Percentiles rank a stretch among this genome's conserved stretches.
Evolutionary conservation across 2,797 vertebrate species (phyloP).

Genomic region (Falco rusticolus): DNA sequence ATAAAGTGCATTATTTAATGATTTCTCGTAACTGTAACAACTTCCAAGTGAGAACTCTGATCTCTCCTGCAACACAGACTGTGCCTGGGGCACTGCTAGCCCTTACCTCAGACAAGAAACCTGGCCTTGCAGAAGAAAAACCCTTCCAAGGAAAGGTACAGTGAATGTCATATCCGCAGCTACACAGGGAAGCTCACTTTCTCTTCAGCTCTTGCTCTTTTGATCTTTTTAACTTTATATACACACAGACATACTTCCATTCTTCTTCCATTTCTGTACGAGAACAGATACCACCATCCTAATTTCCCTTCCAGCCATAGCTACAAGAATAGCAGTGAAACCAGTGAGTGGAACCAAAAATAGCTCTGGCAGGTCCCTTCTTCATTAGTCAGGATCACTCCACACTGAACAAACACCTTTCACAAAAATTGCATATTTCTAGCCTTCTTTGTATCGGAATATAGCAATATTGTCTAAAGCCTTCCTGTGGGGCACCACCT

Average conservation of each 20-base stretch:
- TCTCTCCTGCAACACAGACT: not conserved
- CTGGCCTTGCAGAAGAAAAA: not conserved
- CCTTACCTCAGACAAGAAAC: not conserved
- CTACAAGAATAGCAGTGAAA: not conserved
- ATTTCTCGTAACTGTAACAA: not conserved
- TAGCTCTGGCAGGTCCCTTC: not conserved
- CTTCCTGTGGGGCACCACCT: not conserved
- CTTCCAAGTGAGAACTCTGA: not conserved
- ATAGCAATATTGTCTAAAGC: not conserved
- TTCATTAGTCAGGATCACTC: constrained; percentile 2
- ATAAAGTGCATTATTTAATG: constrained; percentile 4
- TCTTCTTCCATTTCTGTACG: not conserved
- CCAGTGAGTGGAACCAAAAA: not conserved
- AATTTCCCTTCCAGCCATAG: not conserved
- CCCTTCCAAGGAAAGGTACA: not conserved
- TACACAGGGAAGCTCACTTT: not conserved
- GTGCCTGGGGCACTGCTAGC: not conserved
- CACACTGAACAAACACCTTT: not conserved
- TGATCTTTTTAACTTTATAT: not conserved
- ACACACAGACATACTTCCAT: not conserved
- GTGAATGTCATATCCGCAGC: not conserved
- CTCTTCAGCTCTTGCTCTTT: not conserved
- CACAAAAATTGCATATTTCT: not conserved
- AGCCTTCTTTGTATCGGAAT: not conserved
- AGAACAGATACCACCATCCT: not conserved